Evolutionary conservation across 2,797 vertebrate species (phyloP).

Genomic region (Labroides dimidiatus): DNA sequence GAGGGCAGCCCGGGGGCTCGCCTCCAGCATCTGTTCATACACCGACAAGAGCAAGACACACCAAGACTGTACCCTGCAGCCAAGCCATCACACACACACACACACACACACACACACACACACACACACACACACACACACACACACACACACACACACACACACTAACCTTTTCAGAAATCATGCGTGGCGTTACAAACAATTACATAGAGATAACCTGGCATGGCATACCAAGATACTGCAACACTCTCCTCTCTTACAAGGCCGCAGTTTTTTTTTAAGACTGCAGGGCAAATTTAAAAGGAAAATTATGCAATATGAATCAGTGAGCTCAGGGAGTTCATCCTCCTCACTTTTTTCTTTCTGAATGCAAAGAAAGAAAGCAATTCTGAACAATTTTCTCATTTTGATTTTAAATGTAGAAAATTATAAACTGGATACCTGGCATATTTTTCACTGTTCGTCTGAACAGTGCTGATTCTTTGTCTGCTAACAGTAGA

Average conservation of each 20-base stretch:
- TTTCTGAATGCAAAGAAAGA: not conserved
- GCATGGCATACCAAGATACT: conserved; percentile 53
- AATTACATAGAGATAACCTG: conserved; percentile 66
- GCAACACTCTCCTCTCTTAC: conserved; percentile 56
- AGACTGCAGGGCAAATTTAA: conserved; percentile 29
- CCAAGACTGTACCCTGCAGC: conserved; percentile 76
- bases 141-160: conserved; percentile 22
- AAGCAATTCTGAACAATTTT: not conserved
- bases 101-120: conserved; percentile 32
- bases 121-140: conserved; percentile 20
- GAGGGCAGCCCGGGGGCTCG: conserved; percentile 81
- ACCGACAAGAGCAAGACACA: conserved; percentile 81
- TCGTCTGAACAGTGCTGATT: no score
- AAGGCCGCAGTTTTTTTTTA: conserved; percentile 51
- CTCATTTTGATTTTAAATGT: not conserved
- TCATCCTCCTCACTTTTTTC: not conserved
- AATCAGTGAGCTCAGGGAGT: not conserved
- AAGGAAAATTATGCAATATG: conserved; percentile 31
- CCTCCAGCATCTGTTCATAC: conserved; percentile 84
- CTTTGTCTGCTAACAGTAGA: no score
- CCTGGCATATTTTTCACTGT: no score
- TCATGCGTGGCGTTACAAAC: conserved; percentile 67
- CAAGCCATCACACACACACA: conserved; percentile 52
- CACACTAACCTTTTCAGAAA: conserved; percentile 72
- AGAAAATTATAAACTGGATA: not conserved